Evolutionary conservation across 2,888 invertebrate species (phyloP).

Genomic region (Gandaritis pyraliata): DNA sequence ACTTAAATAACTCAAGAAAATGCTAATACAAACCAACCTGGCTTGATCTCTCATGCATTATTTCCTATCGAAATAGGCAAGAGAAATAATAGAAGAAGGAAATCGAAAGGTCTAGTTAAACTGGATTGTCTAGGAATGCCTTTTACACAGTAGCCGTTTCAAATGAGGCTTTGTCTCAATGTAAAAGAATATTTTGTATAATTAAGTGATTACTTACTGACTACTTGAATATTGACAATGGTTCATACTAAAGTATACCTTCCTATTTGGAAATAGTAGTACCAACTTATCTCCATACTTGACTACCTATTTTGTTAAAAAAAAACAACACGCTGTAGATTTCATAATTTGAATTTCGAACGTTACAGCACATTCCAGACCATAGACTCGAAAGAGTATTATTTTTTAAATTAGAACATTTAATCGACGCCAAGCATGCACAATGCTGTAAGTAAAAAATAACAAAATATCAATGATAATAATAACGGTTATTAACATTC

Average conservation of each 20-base stretch:
- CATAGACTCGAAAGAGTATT: no score
- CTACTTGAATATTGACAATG: conserved; percentile 33
- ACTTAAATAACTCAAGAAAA: conserved; percentile 67
- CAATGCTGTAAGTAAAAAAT: neutral
- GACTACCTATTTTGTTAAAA: neutral
- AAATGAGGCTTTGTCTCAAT: conserved; percentile 20
- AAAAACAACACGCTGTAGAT: no score
- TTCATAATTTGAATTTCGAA: conserved; percentile 8
- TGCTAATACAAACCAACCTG: conserved; percentile 39
- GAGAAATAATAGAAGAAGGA: conserved; percentile 10
- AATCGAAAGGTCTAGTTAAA: conserved; percentile 27
- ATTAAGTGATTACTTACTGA: conserved; percentile 30
- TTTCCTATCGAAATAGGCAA: conserved; percentile 22
- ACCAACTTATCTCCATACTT: neutral
- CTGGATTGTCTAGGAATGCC: conserved; percentile 30
- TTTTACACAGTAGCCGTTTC: conserved; percentile 29
- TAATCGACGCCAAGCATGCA: conserved; percentile 2
- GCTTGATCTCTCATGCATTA: conserved; percentile 39
- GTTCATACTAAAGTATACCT: neutral
- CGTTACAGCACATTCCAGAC: no score
- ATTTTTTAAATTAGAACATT: neutral
- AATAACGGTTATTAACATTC: conserved; percentile 16
- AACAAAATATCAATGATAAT: conserved; percentile 1
- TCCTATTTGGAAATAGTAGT: neutral
- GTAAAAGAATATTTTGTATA: conserved; percentile 32